Percentiles rank a stretch among this genome's conserved stretches.
Evolutionary conservation across 2,797 vertebrate species (phyloP).

Genomic region (Sebastes ruberrimus): DNA sequence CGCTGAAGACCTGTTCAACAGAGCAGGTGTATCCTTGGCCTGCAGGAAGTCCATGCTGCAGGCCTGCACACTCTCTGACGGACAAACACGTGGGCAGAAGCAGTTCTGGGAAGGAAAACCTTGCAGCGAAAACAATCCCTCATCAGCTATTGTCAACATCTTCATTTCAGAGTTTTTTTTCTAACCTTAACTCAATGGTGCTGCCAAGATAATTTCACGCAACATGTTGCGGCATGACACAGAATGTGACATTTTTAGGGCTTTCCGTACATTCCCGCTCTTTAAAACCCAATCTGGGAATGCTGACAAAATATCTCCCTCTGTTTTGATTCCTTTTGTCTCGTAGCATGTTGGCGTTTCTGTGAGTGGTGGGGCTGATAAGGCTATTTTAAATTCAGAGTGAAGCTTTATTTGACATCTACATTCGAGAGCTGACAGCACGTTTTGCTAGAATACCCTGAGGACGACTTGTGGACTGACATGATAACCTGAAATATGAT

Average conservation of each 20-base stretch:
- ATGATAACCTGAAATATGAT: constrained; percentile 9
- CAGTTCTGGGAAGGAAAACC: constrained; percentile 42
- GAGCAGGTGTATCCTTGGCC: constrained; percentile 77
- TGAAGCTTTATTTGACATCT: constrained; percentile 14
- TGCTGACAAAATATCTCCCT: constrained; percentile 39
- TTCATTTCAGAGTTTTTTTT: neutral
- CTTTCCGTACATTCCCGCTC: constrained; percentile 14
- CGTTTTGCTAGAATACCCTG: neutral
- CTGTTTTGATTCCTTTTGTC: constrained; percentile 32
- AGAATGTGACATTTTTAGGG: constrained; percentile 45
- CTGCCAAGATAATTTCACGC: constrained; percentile 35
- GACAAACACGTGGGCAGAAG: constrained; percentile 43
- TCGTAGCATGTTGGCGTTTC: constrained; percentile 1
- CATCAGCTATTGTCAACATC: constrained; percentile 54
- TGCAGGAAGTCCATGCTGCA: constrained; percentile 59
- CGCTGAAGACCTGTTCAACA: constrained; percentile 39
- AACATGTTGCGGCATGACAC: constrained; percentile 24
- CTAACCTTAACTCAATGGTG: neutral
- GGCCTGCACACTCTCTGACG: constrained; percentile 29
- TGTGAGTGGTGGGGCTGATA: constrained; percentile 21
- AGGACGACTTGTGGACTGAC: constrained; percentile 5
- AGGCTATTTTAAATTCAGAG: constrained; percentile 18
- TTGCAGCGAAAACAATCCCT: constrained; percentile 8
- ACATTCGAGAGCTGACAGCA: constrained; percentile 13
- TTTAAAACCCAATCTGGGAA: constrained; percentile 57